Evolutionary conservation across 2,797 vertebrate species (phyloP), one percentile per base, ranked within the genome.

Genomic region (Sebastes wilsoni): DNA sequence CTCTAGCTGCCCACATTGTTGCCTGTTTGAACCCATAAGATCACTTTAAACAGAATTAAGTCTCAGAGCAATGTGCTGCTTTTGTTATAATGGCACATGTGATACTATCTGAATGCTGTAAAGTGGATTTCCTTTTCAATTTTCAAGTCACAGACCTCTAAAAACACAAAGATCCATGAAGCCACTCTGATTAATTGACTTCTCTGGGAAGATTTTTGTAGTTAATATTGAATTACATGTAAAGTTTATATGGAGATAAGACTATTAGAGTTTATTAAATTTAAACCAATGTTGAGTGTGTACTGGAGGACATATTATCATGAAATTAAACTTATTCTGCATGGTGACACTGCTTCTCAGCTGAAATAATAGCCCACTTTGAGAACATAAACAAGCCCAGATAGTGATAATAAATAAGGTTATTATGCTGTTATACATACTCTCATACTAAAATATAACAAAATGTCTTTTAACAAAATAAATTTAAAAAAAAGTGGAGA

Each of bases 1-100:
- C 42, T 85, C 65, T 46, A 16, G 58, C 66, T 82, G 72, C 68
- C 32, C 67, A 73, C 60, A 59, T 58, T 54, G 68, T 69, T 80
- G 67, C 25, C 18, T 64, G 66, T 42, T 16, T 75, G 73, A 74
- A 73, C 66, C 66, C 36, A 70, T 38, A 28, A 69, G 66, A 69
- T 76, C 75, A 32, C 27, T 65, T 66, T 73, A n/a, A 38, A 10
- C 22, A 61, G 77, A 52, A 25, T 34, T 58, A 18, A 75, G 42
- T 73, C 62, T 70, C 10, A 8, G 42, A 82, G 67, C 36, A 4
- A 58, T 65, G 69, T 36, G 49, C 10, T 71, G 72, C 55, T 56
- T 77, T 77, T 59, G 34, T 30, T 64, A 56, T 13, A 61, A 30
- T 8, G 38, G 16, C 30, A 56, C 3, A 11, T 34, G 72, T 65